Evolutionary conservation across 2,888 invertebrate species (phyloP), one percentile per base, ranked within the genome.

Genomic region (Nysson spinosus): DNA sequence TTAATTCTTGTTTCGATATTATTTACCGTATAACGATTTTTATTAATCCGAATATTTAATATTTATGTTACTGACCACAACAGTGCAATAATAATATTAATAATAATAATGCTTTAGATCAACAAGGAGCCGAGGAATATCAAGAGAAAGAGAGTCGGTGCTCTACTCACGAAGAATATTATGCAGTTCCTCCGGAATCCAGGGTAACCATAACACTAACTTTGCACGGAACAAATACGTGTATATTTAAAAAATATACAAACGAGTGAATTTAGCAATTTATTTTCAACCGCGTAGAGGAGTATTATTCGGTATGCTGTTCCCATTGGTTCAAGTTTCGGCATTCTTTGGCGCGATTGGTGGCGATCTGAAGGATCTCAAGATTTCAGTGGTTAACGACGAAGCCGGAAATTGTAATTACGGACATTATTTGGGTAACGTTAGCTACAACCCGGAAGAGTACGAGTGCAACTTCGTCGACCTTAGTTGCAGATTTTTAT

Each of bases 341-440:
- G 90, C 94, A 28, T 96, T 97, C 87, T 94, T 96, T 87, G 85
- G 93, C 54, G 93, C 96, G 20, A 91, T 96, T 47, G 96, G 96
- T 0, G 91, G 91, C 43, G 93, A 96, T 77, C 94, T 95, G 0
- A 89, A 89, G 46, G 91, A 91, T 55, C 88, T 97, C 0, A 89
- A 90, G 43, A 77, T 97, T 28, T 96, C 93, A 0, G 90, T 97
- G 0, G 93, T 96, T 16, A 96, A 96, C 80, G 90, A 94, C 0
- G 97, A 97, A 87, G 90, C 72, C 77, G 89, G 89, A 0, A 75
- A 87, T 9, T 88, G 88, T 39, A 85, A 89, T 60, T 82, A 81
- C 16, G 88, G 89, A 40, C 72, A 71, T 0, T 84, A 87, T 34
- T 68, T 85, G 7, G 85, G 87, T 32, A 87, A 88, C 0, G 87